A percentile compares a stretch with the other conserved stretches of the same genome.
These are phyloP conservation scores for Anaspis maculata DNA, from an alignment of 2,888 invertebrate species.

Conservation along the genomic window DNA sequence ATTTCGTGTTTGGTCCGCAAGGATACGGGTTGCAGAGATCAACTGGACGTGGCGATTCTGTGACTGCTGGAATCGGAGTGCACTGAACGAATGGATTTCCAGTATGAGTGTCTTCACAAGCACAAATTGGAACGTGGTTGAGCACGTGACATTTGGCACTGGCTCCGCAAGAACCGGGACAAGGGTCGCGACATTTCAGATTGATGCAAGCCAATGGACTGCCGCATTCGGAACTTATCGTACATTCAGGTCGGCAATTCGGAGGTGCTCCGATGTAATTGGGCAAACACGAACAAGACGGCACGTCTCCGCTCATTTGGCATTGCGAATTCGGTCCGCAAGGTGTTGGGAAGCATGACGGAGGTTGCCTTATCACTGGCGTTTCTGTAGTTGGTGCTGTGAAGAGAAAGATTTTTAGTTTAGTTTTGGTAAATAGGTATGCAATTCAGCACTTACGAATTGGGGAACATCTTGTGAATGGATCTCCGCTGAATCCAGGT, in stretches of 20 bases:
- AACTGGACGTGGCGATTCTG: conserved; percentile 34
- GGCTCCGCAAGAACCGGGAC: conserved; percentile 73
- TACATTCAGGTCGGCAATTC: conserved; percentile 71
- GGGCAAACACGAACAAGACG: conserved; percentile 72
- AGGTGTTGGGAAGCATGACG: conserved; percentile 72
- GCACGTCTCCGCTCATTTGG: conserved; percentile 62
- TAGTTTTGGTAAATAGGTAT: no score
- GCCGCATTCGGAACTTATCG: conserved; percentile 70
- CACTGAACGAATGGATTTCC: conserved; percentile 79
- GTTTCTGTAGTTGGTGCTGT: conserved; percentile 20
- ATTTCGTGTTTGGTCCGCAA: conserved; percentile 67
- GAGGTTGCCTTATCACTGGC: conserved; percentile 54
- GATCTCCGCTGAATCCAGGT: conserved; percentile 77
- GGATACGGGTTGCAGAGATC: conserved; percentile 64
- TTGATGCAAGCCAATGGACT: conserved; percentile 69
- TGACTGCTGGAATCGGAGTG: conserved; percentile 44
- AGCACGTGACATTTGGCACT: conserved; percentile 71
- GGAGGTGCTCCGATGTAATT: conserved; percentile 73
- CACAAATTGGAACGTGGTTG: conserved; percentile 75
- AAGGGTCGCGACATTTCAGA: conserved; percentile 74
- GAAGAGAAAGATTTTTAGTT: no score
- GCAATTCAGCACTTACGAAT: no score
- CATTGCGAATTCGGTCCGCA: conserved; percentile 80
- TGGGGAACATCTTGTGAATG: conserved; percentile 67
- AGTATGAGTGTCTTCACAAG: conserved; percentile 63